phyloP scores from a whole-genome alignment of 2,113 vertebrate genomes.

The Solea senegalensis region DNA sequence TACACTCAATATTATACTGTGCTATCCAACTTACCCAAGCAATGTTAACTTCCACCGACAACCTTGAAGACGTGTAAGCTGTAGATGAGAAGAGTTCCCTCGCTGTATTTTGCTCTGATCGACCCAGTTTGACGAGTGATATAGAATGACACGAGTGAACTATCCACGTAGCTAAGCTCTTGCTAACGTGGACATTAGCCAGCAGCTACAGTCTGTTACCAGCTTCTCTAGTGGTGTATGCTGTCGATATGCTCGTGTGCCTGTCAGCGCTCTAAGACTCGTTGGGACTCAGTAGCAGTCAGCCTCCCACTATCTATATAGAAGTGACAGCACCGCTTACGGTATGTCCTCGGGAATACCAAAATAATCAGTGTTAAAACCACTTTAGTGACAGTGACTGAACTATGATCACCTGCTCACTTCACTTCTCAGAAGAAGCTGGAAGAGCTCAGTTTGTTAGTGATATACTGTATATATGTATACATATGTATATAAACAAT shows the following conservation, averaged over 20 bases:
- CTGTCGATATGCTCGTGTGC: conserved; percentile 23
- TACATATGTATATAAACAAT: too few relatives aligned
- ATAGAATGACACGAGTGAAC: conserved; percentile 70
- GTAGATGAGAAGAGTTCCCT: conserved; percentile 24
- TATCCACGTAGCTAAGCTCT: conserved; percentile 71
- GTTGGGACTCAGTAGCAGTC: conserved; percentile 42
- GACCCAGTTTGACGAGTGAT: conserved; percentile 35
- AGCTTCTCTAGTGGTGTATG: conserved; percentile 36
- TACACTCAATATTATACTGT: not conserved
- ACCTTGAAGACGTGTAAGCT: not conserved
- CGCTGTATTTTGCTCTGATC: not conserved
- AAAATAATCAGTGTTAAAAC: conserved; percentile 76
- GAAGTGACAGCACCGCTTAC: conserved; percentile 66
- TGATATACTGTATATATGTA: too few relatives aligned
- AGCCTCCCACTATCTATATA: conserved; percentile 51
- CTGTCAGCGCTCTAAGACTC: conserved; percentile 56
- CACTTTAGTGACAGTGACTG: too few relatives aligned
- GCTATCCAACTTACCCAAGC: conserved; percentile 36
- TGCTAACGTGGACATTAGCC: conserved; percentile 65
- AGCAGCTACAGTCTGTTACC: conserved; percentile 54
- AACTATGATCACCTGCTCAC: too few relatives aligned
- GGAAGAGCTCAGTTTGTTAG: too few relatives aligned
- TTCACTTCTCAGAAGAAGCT: too few relatives aligned
- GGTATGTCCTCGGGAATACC: conserved; percentile 72
- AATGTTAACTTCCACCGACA: conserved; percentile 7